phyloP scores from a whole-genome alignment of 2,888 invertebrate species.

The Drosophila bunnanda region DNA sequence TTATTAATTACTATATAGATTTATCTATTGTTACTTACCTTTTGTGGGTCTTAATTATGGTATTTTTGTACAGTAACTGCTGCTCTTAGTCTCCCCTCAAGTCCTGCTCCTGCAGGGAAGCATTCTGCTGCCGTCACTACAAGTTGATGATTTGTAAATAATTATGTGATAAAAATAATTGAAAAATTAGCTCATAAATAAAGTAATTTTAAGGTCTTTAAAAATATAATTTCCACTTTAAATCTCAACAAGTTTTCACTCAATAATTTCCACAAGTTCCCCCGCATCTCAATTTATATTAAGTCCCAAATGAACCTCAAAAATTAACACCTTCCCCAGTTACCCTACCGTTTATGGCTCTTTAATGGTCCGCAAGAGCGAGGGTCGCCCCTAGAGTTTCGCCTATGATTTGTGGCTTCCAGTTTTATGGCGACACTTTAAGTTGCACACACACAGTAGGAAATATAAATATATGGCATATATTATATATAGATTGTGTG shows the following conservation, averaged over 20 bases:
- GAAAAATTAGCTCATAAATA: background rate
- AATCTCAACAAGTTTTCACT: background rate
- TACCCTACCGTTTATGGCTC: conserved; percentile 40
- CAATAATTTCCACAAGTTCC: background rate
- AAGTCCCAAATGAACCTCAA: background rate
- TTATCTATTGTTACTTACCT: background rate
- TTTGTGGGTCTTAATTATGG: background rate
- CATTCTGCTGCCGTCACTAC: conserved; percentile 37
- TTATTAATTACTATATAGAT: too few relatives aligned
- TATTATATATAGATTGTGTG: conserved; percentile 39
- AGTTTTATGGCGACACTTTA: conserved; percentile 41
- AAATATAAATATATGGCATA: conserved; percentile 33
- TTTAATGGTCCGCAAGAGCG: conserved; percentile 40
- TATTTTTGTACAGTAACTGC: background rate
- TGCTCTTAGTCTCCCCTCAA: conserved; percentile 10
- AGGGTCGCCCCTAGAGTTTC: conserved; percentile 19
- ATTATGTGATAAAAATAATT: background rate
- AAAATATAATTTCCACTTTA: background rate
- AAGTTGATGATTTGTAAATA: background rate
- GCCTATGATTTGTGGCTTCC: conserved; percentile 22
- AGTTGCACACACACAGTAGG: conserved; percentile 41
- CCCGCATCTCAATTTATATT: conserved; percentile 4
- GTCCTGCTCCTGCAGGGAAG: conserved; percentile 18
- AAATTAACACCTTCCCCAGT: conserved; percentile 25
- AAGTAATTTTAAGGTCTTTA: background rate